These are phyloP conservation scores for Mellivora capensis DNA, from an alignment of 2,113 vertebrate species.

Conservation along the genomic window DNA sequence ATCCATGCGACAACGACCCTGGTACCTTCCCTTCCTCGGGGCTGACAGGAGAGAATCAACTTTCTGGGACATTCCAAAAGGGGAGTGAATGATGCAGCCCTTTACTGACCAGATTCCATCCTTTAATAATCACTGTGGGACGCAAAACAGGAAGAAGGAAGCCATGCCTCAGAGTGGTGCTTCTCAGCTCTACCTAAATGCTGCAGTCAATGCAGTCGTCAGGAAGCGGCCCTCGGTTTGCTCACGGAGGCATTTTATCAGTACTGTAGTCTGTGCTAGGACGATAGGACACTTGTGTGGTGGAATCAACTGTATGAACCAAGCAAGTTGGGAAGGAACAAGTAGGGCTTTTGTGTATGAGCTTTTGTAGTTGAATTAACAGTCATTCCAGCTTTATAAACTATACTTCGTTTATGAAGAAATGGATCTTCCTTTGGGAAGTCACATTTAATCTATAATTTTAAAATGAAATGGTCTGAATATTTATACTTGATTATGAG, in stretches of 20 bases:
- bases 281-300: constrained; percentile 70
- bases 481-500: no score
- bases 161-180: constrained; percentile 50
- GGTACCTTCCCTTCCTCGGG: constrained; percentile 85
- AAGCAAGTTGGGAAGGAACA: constrained; percentile 74
- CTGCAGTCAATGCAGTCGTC: constrained; percentile 84
- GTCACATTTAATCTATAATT: constrained; percentile 75
- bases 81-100: constrained; percentile 90
- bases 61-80: constrained; percentile 83
- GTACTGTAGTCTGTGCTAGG: constrained; percentile 76
- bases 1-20: constrained; percentile 80
- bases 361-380: constrained; percentile 83
- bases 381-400: constrained; percentile 78
- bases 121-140: constrained; percentile 51
- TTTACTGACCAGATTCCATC: constrained; percentile 89
- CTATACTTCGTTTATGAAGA: constrained; percentile 73
- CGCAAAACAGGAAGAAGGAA: constrained; percentile 68
- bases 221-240: constrained; percentile 79
- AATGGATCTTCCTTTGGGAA: constrained; percentile 55
- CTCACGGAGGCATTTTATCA: constrained; percentile 79
- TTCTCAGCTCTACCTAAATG: background rate
- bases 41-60: constrained; percentile 56
- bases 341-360: constrained; percentile 74
- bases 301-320: constrained; percentile 74
- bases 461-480: constrained; percentile 34